Percentiles rank a stretch among this genome's conserved stretches.
Evolutionary conservation across 1,140 invertebrate species (phyloP).

Genomic region (Bombus soroeensis): DNA sequence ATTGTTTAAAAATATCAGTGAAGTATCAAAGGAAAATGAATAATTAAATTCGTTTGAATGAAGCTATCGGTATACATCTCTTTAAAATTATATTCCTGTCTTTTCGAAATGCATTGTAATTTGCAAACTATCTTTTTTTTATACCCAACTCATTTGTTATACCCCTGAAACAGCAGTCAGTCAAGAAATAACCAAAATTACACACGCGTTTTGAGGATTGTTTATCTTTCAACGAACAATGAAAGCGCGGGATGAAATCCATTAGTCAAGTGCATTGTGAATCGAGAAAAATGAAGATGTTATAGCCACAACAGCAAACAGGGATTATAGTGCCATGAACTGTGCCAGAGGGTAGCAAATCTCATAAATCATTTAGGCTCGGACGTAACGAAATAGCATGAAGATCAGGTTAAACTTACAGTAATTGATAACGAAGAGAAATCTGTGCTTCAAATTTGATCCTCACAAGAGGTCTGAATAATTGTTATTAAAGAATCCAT

Average conservation of each 20-base stretch:
- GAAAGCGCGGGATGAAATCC: neutral
- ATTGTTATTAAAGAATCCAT: neutral
- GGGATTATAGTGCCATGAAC: neutral
- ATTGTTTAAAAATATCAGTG: neutral
- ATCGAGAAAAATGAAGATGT: slow-evolving; percentile 22
- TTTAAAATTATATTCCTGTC: neutral
- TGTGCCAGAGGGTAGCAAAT: neutral
- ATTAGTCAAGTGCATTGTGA: slow-evolving; percentile 12
- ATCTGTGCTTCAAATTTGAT: neutral
- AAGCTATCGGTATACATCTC: too few relatives aligned
- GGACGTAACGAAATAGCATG: neutral
- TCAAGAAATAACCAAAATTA: neutral
- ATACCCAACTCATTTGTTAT: neutral
- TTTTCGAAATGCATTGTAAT: neutral
- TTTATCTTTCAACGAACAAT: neutral
- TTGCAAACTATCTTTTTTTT: neutral
- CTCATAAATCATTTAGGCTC: slow-evolving; percentile 10
- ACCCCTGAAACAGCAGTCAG: neutral
- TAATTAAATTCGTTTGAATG: neutral
- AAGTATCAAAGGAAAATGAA: too few relatives aligned
- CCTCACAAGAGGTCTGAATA: neutral
- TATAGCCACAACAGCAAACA: neutral
- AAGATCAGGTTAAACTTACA: neutral
- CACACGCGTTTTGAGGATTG: neutral
- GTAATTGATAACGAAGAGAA: neutral